Evolutionary conservation across 2,797 vertebrate species (phyloP).

Genomic region (Aldrovandia affinis): DNA sequence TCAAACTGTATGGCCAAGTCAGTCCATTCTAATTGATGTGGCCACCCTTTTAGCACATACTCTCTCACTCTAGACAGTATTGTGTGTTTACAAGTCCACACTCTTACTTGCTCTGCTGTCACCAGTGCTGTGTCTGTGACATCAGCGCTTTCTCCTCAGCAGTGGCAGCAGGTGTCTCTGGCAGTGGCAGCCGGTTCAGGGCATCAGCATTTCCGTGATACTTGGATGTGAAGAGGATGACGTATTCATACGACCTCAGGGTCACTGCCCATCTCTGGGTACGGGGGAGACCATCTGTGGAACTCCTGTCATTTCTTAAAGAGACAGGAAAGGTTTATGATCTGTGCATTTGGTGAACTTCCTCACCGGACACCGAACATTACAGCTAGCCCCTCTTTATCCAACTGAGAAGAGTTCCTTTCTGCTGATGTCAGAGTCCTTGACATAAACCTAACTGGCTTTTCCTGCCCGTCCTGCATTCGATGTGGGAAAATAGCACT

Average conservation of each 20-base stretch:
- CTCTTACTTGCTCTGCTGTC: constrained; percentile 16
- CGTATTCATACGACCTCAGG: not conserved
- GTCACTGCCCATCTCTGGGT: not conserved
- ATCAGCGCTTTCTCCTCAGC: no score
- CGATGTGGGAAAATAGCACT: no score
- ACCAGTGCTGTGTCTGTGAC: not conserved
- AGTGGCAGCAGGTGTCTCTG: not conserved
- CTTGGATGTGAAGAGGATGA: not conserved
- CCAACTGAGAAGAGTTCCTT: not conserved
- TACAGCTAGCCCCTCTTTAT: not conserved
- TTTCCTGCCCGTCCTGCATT: no score
- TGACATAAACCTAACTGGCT: no score
- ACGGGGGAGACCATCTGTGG: not conserved
- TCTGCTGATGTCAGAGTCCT: not conserved
- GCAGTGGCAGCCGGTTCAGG: constrained; percentile 33
- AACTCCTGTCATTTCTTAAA: not conserved
- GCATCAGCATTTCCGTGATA: not conserved
- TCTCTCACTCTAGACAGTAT: constrained; percentile 31
- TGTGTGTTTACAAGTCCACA: constrained; percentile 31
- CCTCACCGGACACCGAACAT: not conserved
- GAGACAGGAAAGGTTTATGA: no score
- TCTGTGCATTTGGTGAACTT: not conserved
- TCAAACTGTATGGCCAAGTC: constrained; percentile 25
- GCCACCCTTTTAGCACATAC: constrained; percentile 19
- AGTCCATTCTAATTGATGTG: not conserved